These are phyloP conservation scores for Drosophila repleta DNA, from an alignment of 1,140 invertebrate species.

Conservation along the genomic window DNA sequence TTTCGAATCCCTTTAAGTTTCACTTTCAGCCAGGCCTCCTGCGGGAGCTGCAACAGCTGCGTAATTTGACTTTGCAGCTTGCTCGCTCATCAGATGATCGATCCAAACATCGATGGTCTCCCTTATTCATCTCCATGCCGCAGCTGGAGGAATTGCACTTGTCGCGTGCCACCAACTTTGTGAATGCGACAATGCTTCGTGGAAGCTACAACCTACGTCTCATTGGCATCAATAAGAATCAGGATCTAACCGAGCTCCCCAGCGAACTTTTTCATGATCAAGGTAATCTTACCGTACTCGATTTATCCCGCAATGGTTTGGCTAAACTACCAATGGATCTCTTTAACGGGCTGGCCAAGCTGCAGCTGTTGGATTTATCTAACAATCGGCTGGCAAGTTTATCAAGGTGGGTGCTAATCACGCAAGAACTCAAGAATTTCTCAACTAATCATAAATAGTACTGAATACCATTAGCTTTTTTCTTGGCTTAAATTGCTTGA, in stretches of 20 bases:
- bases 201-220: constrained; percentile 85
- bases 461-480: no score
- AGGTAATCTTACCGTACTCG: constrained; percentile 84
- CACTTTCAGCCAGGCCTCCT: constrained; percentile 42
- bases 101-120: constrained; percentile 18
- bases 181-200: constrained; percentile 86
- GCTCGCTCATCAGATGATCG: not conserved
- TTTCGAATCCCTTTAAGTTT: constrained; percentile 55
- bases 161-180: constrained; percentile 42
- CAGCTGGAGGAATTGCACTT: constrained; percentile 85
- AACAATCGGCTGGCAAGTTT: constrained; percentile 83
- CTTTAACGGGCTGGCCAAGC: constrained; percentile 84
- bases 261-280: constrained; percentile 86
- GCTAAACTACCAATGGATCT: constrained; percentile 84
- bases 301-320: constrained; percentile 86
- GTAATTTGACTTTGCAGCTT: constrained; percentile 54
- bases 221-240: constrained; percentile 86
- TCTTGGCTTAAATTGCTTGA: no score
- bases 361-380: constrained; percentile 85
- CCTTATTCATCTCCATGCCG: constrained; percentile 56
- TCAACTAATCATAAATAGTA: no score
- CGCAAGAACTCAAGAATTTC: no score
- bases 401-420: constrained; percentile 52
- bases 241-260: constrained; percentile 84
- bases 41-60: constrained; percentile 47